Conservation (phyloP, 2,888 invertebrate species). For the Tachina lurida region DNA sequence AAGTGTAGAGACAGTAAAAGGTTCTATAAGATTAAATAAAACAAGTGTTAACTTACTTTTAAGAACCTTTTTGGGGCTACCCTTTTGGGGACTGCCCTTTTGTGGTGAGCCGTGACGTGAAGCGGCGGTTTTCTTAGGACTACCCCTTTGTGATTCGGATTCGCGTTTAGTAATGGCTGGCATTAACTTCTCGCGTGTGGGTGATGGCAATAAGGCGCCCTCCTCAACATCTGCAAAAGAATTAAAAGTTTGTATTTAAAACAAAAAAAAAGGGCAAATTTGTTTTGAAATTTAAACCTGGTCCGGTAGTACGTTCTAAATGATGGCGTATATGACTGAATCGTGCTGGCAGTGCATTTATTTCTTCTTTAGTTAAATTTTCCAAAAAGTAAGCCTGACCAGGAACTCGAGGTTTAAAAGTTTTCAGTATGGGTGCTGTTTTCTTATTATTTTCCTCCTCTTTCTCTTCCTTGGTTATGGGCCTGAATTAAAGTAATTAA, state of each 20-base stretch:
- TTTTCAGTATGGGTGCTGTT: constrained; percentile 86
- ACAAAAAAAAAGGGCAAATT: neutral
- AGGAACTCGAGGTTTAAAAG: constrained; percentile 83
- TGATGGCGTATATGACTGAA: constrained; percentile 87
- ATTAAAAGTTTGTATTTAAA: neutral
- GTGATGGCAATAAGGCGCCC: constrained; percentile 87
- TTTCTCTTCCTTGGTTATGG: constrained; percentile 92
- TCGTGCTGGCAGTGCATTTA: constrained; percentile 82
- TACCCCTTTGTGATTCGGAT: constrained; percentile 82
- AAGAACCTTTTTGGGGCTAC: constrained; percentile 85
- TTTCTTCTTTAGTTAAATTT: constrained; percentile 80
- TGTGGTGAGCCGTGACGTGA: constrained; percentile 83
- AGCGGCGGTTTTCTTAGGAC: constrained; percentile 83
- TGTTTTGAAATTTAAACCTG: constrained; percentile 83
- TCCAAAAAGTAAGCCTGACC: constrained; percentile 85
- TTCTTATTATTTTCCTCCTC: constrained; percentile 93
- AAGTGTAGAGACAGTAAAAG: constrained; percentile 31
- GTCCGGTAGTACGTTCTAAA: constrained; percentile 88
- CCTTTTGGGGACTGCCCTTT: constrained; percentile 84
- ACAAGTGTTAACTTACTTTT: constrained; percentile 80
- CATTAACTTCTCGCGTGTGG: constrained; percentile 88
- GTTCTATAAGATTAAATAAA: constrained; percentile 17
- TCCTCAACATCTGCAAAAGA: constrained; percentile 84
- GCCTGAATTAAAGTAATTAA: constrained; percentile 83
- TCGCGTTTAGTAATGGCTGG: constrained; percentile 85